Percentiles rank a stretch among this genome's conserved stretches.
Conservation (phyloP, 2,797 vertebrate genomes). For the Poliocrania exsul region DNA sequence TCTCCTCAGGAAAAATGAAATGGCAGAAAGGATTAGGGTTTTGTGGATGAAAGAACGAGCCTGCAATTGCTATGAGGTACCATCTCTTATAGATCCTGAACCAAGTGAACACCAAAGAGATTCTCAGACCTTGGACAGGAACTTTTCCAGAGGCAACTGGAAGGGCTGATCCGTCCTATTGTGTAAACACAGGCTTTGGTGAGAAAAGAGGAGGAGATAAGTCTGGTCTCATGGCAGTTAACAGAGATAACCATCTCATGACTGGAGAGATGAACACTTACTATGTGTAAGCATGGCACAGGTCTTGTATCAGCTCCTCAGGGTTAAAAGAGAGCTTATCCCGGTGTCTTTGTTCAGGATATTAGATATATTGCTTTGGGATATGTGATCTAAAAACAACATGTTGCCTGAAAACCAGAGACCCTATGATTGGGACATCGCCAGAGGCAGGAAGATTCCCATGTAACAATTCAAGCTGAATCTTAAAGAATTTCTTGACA, state of each 20-base stretch:
- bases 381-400: background rate
- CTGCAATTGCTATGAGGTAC: background rate
- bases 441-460: background rate
- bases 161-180: background rate
- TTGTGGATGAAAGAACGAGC: background rate
- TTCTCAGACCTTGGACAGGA: background rate
- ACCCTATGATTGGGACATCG: background rate
- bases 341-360: background rate
- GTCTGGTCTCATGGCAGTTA: background rate
- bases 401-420: background rate
- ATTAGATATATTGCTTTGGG: background rate
- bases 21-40: background rate
- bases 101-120: background rate
- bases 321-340: background rate
- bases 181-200: background rate
- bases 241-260: background rate
- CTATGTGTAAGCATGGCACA: background rate
- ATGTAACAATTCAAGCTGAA: background rate
- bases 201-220: background rate
- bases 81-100: background rate
- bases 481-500: background rate
- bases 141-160: background rate
- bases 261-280: background rate
- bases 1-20: background rate
- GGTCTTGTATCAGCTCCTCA: background rate